Evolutionary conservation across 2,797 vertebrate species (phyloP).

Genomic region (Peromyscus eremicus): DNA sequence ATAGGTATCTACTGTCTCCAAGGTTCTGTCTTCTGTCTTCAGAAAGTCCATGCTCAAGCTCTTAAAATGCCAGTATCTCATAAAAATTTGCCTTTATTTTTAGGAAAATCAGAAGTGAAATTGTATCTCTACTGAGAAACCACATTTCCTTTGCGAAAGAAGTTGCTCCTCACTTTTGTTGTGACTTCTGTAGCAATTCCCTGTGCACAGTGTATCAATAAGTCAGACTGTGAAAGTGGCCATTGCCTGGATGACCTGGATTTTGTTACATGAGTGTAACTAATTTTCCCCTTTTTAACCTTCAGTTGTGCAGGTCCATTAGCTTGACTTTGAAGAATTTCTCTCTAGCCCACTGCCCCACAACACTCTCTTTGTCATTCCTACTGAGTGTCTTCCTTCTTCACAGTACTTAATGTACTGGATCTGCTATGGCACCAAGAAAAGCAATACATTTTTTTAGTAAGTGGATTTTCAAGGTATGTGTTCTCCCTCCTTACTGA

Average conservation of each 20-base stretch:
- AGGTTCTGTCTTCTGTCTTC: not conserved
- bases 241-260: not conserved
- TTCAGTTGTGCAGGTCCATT: not conserved
- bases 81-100: not conserved
- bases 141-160: conserved; percentile 24
- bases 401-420: not conserved
- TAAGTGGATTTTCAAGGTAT: conserved; percentile 54
- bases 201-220: not conserved
- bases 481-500: conserved; percentile 20
- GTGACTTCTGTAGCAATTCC: not conserved
- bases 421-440: not conserved
- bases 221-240: not conserved
- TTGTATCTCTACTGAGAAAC: not conserved
- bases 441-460: conserved; percentile 45
- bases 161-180: not conserved
- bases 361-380: not conserved
- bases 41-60: conserved; percentile 16
- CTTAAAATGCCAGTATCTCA: not conserved
- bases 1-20: not conserved
- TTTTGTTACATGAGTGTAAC: conserved; percentile 9
- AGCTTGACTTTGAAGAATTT: not conserved
- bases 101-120: conserved; percentile 43
- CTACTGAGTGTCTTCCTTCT: not conserved
- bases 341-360: not conserved
- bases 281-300: conserved; percentile 6